Base-by-base conservation (phyloP, 1,140 invertebrate genomes). In the Ceratosolen solmsi region DNA sequence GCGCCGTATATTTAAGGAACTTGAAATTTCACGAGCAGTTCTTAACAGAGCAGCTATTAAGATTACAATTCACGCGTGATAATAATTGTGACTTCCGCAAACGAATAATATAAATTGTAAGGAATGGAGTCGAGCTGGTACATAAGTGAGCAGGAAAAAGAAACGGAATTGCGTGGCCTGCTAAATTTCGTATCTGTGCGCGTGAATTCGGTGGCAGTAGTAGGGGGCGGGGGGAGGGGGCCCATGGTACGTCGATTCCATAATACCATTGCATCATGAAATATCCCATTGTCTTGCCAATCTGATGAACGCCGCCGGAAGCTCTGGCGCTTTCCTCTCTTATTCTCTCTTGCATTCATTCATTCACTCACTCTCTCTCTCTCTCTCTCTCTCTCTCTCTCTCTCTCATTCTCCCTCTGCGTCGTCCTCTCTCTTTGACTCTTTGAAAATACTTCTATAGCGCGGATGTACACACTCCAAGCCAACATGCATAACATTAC, bases 201-300 rank as follows among this genome's bases (percentile, higher is more conserved):
- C 84, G 84, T 85, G 83, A 85, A 85, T 86, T 86, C 83, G 82
- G 85, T 84, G 82, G 84, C 79, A 79, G 79, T 70, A 72, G 82
- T 82, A 38, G n/a, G 36, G 51, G 38, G n/a, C 36, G 63, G n/a
- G 51, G 65, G 49, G 71, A 65, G 38, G 56, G 79, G 79, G 65
- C 71, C 78, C 27, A 25, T 15, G 8, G 5, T 33, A 51, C 33
- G 73, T 85, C 83, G 84, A 83, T 88, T 87, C 87, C 85, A 86
- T 88, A 87, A 87, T 87, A 86, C 85, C 83, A 86, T 89, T 89
- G 85, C 88, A 83, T 88, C 87, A 89, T 65, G 75, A 78, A 85
- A 86, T 86, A 86, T 85, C 86, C 86, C 86, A 89, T 89, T 89
- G 88, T 89, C 83, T 87, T 87, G 86, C 86, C 87, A 87, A 89